Conservation (phyloP, 1,140 invertebrate genomes). For the Pogonomyrmex barbatus region DNA sequence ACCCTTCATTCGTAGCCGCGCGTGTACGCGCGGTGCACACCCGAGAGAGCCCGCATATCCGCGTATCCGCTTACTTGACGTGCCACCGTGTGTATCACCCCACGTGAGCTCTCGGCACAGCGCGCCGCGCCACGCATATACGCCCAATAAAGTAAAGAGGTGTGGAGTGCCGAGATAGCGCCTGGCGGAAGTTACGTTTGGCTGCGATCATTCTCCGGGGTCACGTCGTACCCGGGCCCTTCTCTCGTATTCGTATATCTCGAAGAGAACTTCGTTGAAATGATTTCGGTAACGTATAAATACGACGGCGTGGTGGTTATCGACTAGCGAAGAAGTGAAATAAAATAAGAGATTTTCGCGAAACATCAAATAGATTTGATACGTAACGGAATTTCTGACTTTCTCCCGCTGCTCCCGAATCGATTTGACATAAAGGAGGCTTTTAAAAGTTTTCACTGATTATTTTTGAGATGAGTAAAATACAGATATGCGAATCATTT, state of each 20-base stretch:
- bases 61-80: constrained; percentile 24
- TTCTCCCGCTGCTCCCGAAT: too few species aligned
- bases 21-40: constrained; percentile 13
- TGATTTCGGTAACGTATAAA: not conserved
- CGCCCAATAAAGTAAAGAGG: constrained; percentile 79
- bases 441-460: not conserved
- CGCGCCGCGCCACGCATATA: constrained; percentile 48
- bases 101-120: constrained; percentile 7
- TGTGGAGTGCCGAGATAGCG: constrained; percentile 79
- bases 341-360: not conserved
- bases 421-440: not conserved
- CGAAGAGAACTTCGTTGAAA: constrained; percentile 8
- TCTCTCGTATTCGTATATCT: constrained; percentile 51
- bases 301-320: not conserved
- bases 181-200: constrained; percentile 56
- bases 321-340: not conserved
- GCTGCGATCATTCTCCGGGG: constrained; percentile 23
- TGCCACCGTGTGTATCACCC: constrained; percentile 20
- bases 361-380: too few species aligned
- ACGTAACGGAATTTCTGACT: too few species aligned
- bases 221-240: not conserved
- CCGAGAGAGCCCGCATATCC: not conserved
- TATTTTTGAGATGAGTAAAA: too few species aligned
- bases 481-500: too few species aligned
- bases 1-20: not conserved